Conservation (phyloP, 2,113 vertebrate genomes). For the Solenodon paradoxus region DNA sequence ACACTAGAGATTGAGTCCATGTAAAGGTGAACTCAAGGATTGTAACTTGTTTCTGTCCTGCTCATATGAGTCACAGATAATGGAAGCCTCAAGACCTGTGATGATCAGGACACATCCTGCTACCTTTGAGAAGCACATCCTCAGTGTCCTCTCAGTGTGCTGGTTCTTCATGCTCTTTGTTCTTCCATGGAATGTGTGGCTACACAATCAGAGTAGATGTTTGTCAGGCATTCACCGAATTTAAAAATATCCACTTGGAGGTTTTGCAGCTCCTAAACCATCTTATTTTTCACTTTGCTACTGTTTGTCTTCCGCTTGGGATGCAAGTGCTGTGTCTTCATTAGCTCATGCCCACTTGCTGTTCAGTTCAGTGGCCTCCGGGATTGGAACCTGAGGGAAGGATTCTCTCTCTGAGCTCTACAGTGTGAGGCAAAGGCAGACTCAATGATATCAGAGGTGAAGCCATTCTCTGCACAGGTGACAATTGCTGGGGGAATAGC, state of each 20-base stretch:
- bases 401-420: background rate
- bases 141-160: too few species aligned
- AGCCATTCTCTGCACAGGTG: background rate
- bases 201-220: too few species aligned
- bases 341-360: background rate
- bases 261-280: background rate
- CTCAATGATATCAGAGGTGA: background rate
- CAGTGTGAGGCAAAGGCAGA: background rate
- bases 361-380: background rate
- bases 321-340: background rate
- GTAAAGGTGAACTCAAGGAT: conserved; percentile 22
- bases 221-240: background rate
- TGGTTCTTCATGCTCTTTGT: background rate
- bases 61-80: background rate
- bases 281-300: background rate
- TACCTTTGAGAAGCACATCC: background rate
- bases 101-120: background rate
- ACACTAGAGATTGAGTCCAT: background rate
- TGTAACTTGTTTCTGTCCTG: background rate
- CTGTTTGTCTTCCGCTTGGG: background rate
- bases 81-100: background rate
- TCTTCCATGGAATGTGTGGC: background rate
- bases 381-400: background rate
- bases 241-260: background rate
- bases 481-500: background rate